Percentiles rank a stretch among this genome's conserved stretches.
Evolutionary conservation across 2,888 invertebrate genomes (phyloP).

Genomic region (Dolomedes plantarius): DNA sequence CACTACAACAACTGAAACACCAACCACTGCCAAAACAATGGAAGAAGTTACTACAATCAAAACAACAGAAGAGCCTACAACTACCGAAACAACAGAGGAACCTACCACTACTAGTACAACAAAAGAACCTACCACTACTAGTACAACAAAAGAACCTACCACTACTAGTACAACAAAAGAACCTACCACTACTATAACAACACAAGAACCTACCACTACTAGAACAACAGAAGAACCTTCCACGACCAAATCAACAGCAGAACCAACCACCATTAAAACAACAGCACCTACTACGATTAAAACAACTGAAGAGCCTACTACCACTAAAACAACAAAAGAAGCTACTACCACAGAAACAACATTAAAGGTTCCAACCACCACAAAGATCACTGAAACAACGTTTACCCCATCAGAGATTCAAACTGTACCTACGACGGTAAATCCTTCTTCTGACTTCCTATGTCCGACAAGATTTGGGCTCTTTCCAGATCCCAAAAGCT

Average conservation of each 20-base stretch:
- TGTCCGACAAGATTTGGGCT: constrained; percentile 54
- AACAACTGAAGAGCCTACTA: not conserved
- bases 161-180: not conserved
- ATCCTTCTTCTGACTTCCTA: not conserved
- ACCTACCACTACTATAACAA: not conserved
- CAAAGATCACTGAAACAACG: not conserved
- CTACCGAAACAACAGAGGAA: not conserved
- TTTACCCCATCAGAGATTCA: not conserved
- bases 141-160: not conserved
- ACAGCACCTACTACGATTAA: not conserved
- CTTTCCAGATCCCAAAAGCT: constrained; percentile 49
- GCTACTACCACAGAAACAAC: not conserved
- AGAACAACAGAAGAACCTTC: too few relatives aligned
- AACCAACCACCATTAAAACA: not conserved
- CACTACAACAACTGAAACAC: not conserved
- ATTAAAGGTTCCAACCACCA: not conserved
- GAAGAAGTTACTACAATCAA: not conserved
- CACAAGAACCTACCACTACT: not conserved
- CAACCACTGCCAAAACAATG: not conserved
- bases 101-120: not conserved
- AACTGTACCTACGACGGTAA: not conserved
- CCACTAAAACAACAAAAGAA: not conserved
- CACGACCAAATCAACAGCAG: not conserved
- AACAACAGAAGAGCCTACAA: not conserved
- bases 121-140: not conserved